A percentile compares a stretch with the other conserved stretches of the same genome.
These are phyloP conservation scores for Parotia lawesii DNA, from an alignment of 2,113 vertebrate genomes.

Conservation along the genomic window DNA sequence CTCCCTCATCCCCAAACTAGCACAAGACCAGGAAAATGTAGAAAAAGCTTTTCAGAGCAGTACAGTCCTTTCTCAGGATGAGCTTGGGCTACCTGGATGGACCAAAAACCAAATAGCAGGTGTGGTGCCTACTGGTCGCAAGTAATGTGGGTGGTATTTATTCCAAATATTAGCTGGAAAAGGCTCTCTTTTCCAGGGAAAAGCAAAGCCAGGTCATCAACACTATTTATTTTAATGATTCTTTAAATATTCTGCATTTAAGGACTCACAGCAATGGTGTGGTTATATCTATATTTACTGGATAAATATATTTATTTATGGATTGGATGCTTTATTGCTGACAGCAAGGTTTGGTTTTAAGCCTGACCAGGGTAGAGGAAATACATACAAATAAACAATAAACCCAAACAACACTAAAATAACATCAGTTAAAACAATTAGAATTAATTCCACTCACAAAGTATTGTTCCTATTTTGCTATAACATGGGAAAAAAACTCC, in stretches of 20 bases:
- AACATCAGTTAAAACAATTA: constrained; percentile 64
- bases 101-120: not conserved
- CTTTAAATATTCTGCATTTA: not conserved
- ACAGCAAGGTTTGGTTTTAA: constrained; percentile 26
- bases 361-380: constrained; percentile 55
- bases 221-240: not conserved
- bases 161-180: not conserved
- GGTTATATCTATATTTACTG: not conserved
- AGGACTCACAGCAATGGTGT: not conserved
- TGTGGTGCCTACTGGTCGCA: not conserved
- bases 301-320: not conserved
- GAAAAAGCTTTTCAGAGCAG: not conserved
- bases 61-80: not conserved
- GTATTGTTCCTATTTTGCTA: not conserved
- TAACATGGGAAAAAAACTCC: constrained; percentile 66
- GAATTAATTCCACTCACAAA: not conserved
- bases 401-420: constrained; percentile 72
- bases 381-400: constrained; percentile 72
- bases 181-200: not conserved
- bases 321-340: not conserved
- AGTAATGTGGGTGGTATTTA: not conserved
- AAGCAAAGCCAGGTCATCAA: not conserved
- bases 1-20: not conserved
- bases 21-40: not conserved
- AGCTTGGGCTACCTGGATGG: not conserved